A percentile compares a stretch with the other conserved stretches of the same genome.
phyloP scores from a whole-genome alignment of 2,797 vertebrate genomes.

The Scleropages formosus region DNA sequence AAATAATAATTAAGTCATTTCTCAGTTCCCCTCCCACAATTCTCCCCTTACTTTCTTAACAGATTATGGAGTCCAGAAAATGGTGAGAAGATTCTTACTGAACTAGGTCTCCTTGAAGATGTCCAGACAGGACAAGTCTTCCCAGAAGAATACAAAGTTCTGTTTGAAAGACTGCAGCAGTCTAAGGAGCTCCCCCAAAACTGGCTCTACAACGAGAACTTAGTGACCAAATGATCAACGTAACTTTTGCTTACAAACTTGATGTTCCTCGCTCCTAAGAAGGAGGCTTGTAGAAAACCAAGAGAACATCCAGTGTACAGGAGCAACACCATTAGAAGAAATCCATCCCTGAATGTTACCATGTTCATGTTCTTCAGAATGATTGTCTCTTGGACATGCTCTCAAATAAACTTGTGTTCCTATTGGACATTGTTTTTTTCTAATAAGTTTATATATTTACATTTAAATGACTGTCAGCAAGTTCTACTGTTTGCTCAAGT shows the following conservation, averaged over 20 bases:
- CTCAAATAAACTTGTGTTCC: too few species aligned
- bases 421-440: too few species aligned
- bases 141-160: slow-evolving; percentile 78
- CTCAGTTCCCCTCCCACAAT: too few species aligned
- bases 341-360: too few species aligned
- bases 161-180: slow-evolving; percentile 82
- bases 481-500: too few species aligned
- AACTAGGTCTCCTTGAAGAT: slow-evolving; percentile 63
- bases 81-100: slow-evolving; percentile 61
- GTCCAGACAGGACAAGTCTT: slow-evolving; percentile 65
- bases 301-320: not conserved
- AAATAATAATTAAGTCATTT: too few species aligned
- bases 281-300: not conserved
- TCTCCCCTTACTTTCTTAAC: slow-evolving; percentile 11
- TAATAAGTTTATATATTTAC: too few species aligned
- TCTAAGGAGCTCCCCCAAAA: slow-evolving; percentile 73
- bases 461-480: too few species aligned
- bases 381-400: too few species aligned
- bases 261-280: not conserved
- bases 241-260: slow-evolving; percentile 38
- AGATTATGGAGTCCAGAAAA: slow-evolving; percentile 81
- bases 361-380: too few species aligned
- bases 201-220: slow-evolving; percentile 78
- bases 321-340: too few species aligned
- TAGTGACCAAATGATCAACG: slow-evolving; percentile 58